phyloP scores from a whole-genome alignment of 1,140 invertebrate species.

The Ceratoteleas bidentatus region DNA sequence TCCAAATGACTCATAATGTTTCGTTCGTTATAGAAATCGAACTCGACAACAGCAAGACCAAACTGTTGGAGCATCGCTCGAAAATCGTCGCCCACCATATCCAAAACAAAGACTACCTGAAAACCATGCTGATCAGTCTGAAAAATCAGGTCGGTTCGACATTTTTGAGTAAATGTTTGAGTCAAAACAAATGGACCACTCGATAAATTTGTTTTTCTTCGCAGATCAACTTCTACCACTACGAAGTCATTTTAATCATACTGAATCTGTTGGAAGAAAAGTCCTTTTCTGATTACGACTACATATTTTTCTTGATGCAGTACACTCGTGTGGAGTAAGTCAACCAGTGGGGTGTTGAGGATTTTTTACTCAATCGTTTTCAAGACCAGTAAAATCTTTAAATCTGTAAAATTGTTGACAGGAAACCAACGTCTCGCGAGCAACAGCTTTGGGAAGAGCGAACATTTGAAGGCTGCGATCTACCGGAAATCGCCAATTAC shows the following conservation, averaged over 20 bases:
- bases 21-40: slow-evolving; percentile 65
- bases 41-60: slow-evolving; percentile 67
- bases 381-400: neutral
- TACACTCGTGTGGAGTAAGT: slow-evolving; percentile 71
- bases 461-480: slow-evolving; percentile 68
- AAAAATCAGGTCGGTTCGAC: slow-evolving; percentile 60
- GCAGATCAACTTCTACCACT: slow-evolving; percentile 78
- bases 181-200: neutral
- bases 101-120: slow-evolving; percentile 67
- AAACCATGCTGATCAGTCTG: slow-evolving; percentile 49
- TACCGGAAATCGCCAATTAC: slow-evolving; percentile 77
- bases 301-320: slow-evolving; percentile 72
- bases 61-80: slow-evolving; percentile 69
- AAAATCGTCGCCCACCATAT: slow-evolving; percentile 66
- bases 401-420: slow-evolving; percentile 46
- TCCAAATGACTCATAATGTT: no score
- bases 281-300: slow-evolving; percentile 63
- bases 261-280: slow-evolving; percentile 71
- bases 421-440: slow-evolving; percentile 72
- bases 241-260: slow-evolving; percentile 78
- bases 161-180: no score
- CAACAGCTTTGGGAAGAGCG: slow-evolving; percentile 73
- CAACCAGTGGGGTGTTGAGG: no score
- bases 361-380: neutral
- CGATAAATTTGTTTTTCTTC: slow-evolving; percentile 27